phyloP scores from a whole-genome alignment of 2,113 vertebrate species.

The Fukomys damarensis region DNA sequence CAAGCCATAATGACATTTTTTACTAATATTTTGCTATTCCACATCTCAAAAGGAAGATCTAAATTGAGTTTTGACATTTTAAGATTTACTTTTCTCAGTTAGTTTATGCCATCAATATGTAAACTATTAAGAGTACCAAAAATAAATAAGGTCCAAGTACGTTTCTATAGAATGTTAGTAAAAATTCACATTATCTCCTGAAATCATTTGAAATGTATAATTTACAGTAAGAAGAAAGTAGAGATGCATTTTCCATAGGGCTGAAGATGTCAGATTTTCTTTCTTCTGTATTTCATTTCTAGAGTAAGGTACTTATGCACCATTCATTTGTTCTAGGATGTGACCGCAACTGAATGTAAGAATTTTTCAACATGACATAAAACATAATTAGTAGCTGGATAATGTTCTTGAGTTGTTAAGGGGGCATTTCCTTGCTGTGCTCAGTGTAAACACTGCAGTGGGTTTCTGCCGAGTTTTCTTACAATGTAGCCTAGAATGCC shows the following conservation, averaged over 20 bases:
- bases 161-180: neutral
- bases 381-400: neutral
- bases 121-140: neutral
- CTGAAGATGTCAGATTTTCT: neutral
- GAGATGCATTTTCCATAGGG: neutral
- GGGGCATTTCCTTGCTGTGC: neutral
- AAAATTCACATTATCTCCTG: neutral
- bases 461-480: neutral
- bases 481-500: neutral
- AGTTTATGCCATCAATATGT: neutral
- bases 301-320: neutral
- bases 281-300: neutral
- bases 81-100: neutral
- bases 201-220: conserved; percentile 53
- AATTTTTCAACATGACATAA: neutral
- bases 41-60: neutral
- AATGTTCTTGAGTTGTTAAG: neutral
- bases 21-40: neutral
- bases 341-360: neutral
- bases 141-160: neutral
- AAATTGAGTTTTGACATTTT: conserved; percentile 40
- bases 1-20: neutral
- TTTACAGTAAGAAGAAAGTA: neutral
- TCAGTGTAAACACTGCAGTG: neutral
- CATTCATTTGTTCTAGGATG: conserved; percentile 6